A percentile compares a stretch with the other conserved stretches of the same genome.
Evolutionary conservation across 2,113 vertebrate genomes (phyloP).

Genomic region (Amia ocellicauda): DNA sequence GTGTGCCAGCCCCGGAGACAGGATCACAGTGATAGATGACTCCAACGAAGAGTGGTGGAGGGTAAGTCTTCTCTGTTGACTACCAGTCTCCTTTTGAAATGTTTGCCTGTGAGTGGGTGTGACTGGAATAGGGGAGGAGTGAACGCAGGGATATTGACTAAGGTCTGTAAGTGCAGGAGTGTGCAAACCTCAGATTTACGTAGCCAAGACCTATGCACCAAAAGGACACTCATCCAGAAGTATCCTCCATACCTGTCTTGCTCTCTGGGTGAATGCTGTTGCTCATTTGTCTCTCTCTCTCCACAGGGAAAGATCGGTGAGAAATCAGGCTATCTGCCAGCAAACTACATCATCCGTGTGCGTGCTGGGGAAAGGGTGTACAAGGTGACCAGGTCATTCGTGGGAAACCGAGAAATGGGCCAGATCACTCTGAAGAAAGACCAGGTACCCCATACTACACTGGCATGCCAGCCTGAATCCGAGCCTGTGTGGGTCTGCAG

Average conservation of each 20-base stretch:
- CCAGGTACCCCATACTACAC: conserved; percentile 64
- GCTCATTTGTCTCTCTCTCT: background rate
- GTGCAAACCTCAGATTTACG: too few relatives aligned
- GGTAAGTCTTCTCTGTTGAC: conserved; percentile 75
- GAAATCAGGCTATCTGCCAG: conserved; percentile 87
- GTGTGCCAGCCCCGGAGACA: conserved; percentile 81
- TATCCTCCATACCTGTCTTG: too few relatives aligned
- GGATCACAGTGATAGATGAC: conserved; percentile 91
- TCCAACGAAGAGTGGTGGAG: conserved; percentile 98
- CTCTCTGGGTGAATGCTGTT: too few relatives aligned
- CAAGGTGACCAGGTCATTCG: conserved; percentile 86
- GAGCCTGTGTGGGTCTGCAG: too few relatives aligned
- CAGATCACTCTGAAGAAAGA: conserved; percentile 96
- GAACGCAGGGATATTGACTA: too few relatives aligned
- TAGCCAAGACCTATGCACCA: too few relatives aligned
- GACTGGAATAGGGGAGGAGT: too few relatives aligned
- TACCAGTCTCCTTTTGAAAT: too few relatives aligned
- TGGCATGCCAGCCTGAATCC: too few relatives aligned
- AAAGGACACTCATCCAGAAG: too few relatives aligned
- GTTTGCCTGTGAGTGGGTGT: too few relatives aligned
- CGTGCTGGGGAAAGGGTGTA: conserved; percentile 81
- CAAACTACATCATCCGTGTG: conserved; percentile 91
- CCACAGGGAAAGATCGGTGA: conserved; percentile 88
- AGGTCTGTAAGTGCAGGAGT: too few relatives aligned
- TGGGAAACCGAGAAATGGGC: conserved; percentile 91